phyloP scores from a whole-genome alignment of 2,113 vertebrate species.

The Elanoides forficatus region DNA sequence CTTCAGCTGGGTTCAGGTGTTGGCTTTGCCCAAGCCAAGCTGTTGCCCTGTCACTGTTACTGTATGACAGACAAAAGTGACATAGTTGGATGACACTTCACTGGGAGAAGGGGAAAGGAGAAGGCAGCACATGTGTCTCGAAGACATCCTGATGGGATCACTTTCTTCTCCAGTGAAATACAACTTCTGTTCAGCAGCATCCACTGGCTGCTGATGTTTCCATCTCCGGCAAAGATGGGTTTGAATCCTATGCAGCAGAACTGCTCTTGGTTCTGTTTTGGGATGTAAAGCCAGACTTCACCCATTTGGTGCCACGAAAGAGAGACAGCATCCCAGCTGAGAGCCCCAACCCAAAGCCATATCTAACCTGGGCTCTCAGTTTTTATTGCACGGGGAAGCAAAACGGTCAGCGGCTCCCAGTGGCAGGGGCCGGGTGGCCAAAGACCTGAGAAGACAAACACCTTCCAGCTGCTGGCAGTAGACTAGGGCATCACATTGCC shows the following conservation, averaged over 20 bases:
- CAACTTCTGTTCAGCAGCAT: not conserved
- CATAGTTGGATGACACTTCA: not conserved
- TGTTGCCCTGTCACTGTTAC: not conserved
- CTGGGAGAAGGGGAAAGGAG: not conserved
- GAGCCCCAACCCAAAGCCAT: not conserved
- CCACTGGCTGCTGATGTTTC: not conserved
- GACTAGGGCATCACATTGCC: not conserved
- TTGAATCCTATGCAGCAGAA: not conserved
- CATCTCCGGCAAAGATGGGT: not conserved
- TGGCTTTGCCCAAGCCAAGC: not conserved
- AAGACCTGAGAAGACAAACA: not conserved
- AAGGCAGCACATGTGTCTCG: not conserved
- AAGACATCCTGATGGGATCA: not conserved
- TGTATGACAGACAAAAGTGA: not conserved
- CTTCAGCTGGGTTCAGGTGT: not conserved
- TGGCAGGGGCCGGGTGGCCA: rapidly evolving
- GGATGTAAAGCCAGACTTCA: not conserved
- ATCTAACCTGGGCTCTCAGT: not conserved
- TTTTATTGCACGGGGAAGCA: not conserved
- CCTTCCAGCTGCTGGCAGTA: not conserved
- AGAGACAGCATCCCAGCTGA: not conserved
- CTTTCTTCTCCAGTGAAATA: not conserved
- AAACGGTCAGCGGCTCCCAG: not conserved
- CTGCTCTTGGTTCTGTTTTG: not conserved
- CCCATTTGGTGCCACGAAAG: rapidly evolving